Evolutionary conservation across 2,113 vertebrate genomes (phyloP).

Genomic region (Vidua chalybeata): DNA sequence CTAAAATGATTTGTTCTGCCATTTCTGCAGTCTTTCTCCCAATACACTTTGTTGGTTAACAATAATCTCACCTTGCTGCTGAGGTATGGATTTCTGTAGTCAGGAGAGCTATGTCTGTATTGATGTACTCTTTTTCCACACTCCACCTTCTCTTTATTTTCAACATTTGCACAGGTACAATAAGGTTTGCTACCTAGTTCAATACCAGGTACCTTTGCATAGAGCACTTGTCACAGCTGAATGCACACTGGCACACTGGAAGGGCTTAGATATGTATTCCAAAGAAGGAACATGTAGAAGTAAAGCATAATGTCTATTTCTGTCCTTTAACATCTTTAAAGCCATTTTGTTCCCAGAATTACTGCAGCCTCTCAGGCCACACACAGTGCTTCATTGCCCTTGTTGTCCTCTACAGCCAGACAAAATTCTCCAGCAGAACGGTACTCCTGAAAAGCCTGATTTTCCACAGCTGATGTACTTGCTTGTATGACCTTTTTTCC

Average conservation of each 20-base stretch:
- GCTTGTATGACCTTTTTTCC: background rate
- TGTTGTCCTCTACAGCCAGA: background rate
- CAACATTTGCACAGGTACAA: background rate
- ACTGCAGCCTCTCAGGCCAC: background rate
- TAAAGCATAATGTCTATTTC: background rate
- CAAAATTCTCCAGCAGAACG: background rate
- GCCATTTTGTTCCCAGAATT: conserved; percentile 11
- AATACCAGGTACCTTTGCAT: background rate
- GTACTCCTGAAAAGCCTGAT: background rate
- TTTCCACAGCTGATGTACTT: background rate
- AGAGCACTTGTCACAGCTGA: conserved; percentile 4
- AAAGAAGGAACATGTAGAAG: background rate
- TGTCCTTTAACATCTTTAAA: conserved; percentile 14
- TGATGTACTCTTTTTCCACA: background rate
- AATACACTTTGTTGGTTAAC: background rate
- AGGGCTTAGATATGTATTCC: background rate
- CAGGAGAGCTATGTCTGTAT: background rate
- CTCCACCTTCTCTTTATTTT: background rate
- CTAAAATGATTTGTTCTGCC: background rate
- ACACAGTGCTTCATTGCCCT: background rate
- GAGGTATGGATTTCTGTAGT: background rate
- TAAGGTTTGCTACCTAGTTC: background rate
- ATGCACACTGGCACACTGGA: background rate
- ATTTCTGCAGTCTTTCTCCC: background rate
- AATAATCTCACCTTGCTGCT: background rate